Percentiles rank a stretch among this genome's conserved stretches.
phyloP scores from a whole-genome alignment of 2,888 invertebrate species.

The Tetragonisca angustula region DNA sequence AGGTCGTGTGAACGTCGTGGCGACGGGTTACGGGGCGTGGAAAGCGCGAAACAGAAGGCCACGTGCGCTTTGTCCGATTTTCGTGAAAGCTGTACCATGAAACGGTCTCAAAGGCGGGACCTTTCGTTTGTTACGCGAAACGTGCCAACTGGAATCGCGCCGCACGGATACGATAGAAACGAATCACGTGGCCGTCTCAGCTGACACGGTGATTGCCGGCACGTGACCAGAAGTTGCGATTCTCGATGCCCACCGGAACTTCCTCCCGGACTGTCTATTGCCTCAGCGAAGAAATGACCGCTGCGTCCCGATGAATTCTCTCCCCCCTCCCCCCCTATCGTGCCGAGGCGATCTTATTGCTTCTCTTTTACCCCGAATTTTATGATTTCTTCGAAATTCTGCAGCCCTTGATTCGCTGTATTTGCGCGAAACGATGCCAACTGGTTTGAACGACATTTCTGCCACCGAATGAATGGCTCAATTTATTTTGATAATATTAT shows the following conservation, averaged over 20 bases:
- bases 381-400: background rate
- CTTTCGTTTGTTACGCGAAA: conserved; percentile 46
- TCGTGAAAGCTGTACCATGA: conserved; percentile 20
- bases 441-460: background rate
- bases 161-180: conserved; percentile 27
- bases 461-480: background rate
- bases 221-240: conserved; percentile 57
- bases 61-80: conserved; percentile 52
- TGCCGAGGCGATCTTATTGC: too few relatives aligned
- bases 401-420: background rate
- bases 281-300: background rate
- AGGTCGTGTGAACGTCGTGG: background rate
- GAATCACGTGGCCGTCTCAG: conserved; percentile 58
- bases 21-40: conserved; percentile 8
- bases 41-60: conserved; percentile 28
- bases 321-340: background rate
- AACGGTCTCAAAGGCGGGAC: conserved; percentile 39
- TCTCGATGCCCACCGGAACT: conserved; percentile 36
- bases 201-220: conserved; percentile 51
- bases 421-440: background rate
- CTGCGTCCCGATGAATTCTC: background rate
- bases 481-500: background rate
- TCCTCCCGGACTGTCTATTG: conserved; percentile 31
- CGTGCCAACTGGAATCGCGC: conserved; percentile 32
- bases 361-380: background rate